Base-by-base conservation (phyloP, 2,797 vertebrate genomes). In the Setipinna tenuifilis region DNA sequence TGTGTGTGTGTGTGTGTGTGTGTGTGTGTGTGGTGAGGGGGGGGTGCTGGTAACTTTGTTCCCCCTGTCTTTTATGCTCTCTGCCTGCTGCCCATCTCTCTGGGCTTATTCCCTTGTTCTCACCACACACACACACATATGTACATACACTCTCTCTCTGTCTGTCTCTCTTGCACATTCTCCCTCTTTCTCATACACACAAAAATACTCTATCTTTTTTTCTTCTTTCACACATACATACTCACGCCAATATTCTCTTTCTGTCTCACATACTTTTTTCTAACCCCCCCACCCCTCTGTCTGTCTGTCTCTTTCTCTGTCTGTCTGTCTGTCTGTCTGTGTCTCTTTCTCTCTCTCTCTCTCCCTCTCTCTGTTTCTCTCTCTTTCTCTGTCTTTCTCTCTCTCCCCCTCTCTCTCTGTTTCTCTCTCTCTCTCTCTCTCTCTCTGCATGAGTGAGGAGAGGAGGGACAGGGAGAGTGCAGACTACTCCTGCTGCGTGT, bases 181-280 rank as follows among this genome's bases (percentile, higher is more conserved):
- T 41, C 35, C 35, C 35, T 41, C 35, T 41, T 41, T 41, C 35
- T 41, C 35, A 41, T 41, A 41, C 35, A 41, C 35, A 2, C 35
- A 54, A 54, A 54, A 54, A n/a, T n/a, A n/a, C n/a, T n/a, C n/a
- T 54, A 54, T 9, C 9, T 10, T 54, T 54, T 14, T 54, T 54
- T 54, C 50, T 54, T 54, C 50, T 41, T 41, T 54, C 50, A 54
- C 50, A 54, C 50, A 54, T 54, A 54, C 35, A 57, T 41, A 35
- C 57, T 41, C 16, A 21, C 21, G 1, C 14, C 17, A 11, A 71
- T 68, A 57, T 58, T 58, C 68, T 28, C 75, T 81, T 81, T 80
- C 46, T 35, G 61, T 85, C 83, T 81, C 68, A 85, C 85, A 19
- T 31, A n/a, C 81, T 85, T 54, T 0, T 54, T 54, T 54, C 46